Evolutionary conservation across 2,797 vertebrate genomes (phyloP).

Genomic region (Periophthalmus magnuspinnatus): DNA sequence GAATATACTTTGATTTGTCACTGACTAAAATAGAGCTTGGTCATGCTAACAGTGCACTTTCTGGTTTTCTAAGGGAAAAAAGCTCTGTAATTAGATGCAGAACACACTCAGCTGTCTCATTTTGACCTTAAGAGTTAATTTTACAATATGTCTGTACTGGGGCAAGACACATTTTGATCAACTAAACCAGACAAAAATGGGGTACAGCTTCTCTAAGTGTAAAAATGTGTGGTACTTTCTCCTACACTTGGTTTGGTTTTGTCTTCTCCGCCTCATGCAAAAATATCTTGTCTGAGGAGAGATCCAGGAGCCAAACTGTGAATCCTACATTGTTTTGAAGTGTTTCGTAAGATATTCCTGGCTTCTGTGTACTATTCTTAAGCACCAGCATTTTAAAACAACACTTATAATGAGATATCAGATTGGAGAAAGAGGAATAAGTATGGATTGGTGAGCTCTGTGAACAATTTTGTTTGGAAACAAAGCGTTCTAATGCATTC

Average conservation of each 20-base stretch:
- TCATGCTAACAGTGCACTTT: too few relatives aligned
- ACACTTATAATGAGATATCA: constrained; percentile 16
- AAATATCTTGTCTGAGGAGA: constrained; percentile 51
- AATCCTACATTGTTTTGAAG: constrained; percentile 41
- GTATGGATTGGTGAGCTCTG: background rate
- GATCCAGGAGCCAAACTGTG: constrained; percentile 42
- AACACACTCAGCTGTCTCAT: too few relatives aligned
- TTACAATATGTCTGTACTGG: too few relatives aligned
- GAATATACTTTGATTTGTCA: background rate
- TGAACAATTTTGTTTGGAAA: background rate
- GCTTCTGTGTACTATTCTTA: constrained; percentile 32
- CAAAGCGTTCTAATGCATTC: background rate
- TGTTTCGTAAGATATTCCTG: constrained; percentile 41
- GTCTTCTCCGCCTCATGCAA: constrained; percentile 56
- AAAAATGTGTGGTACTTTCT: background rate
- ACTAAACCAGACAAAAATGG: too few relatives aligned
- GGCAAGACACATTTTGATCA: too few relatives aligned
- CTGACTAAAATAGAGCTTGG: background rate
- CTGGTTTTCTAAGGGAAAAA: too few relatives aligned
- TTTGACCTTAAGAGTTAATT: too few relatives aligned
- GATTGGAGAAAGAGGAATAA: background rate
- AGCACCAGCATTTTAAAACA: constrained; percentile 27
- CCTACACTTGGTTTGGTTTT: constrained; percentile 7
- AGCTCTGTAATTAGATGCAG: too few relatives aligned
- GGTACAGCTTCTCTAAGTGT: too few relatives aligned